Evolutionary conservation across 2,888 invertebrate genomes (phyloP).

Genomic region (Allophyes oxyacanthae): DNA sequence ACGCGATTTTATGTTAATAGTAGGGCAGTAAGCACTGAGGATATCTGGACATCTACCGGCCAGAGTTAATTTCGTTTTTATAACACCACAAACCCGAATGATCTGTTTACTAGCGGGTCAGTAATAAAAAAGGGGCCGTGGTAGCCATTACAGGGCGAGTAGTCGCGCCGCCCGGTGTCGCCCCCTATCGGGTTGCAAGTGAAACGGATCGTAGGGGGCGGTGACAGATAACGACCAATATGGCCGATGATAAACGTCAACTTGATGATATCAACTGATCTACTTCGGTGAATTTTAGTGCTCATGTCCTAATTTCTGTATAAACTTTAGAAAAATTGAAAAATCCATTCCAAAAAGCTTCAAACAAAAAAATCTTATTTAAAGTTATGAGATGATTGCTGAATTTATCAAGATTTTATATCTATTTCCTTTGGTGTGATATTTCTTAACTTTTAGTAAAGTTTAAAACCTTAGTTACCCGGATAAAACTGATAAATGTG

Average conservation of each 20-base stretch:
- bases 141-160: constrained; percentile 85
- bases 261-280: constrained; percentile 70
- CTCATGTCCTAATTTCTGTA: constrained; percentile 21
- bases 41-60: constrained; percentile 84
- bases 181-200: constrained; percentile 89
- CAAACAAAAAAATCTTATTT: constrained; percentile 7
- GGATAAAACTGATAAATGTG: too few species aligned
- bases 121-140: constrained; percentile 88
- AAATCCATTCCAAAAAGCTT: constrained; percentile 6
- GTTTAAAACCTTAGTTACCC: too few species aligned
- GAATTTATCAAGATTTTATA: background rate
- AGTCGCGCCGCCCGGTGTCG: constrained; percentile 80
- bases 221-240: constrained; percentile 87
- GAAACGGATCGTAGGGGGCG: constrained; percentile 87
- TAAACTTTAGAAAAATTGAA: constrained; percentile 8
- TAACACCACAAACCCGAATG: constrained; percentile 89
- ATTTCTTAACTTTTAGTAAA: too few species aligned
- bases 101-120: constrained; percentile 89
- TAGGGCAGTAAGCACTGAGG: constrained; percentile 72
- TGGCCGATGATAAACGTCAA: constrained; percentile 81
- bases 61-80: constrained; percentile 89
- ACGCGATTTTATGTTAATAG: constrained; percentile 81
- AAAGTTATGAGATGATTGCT: constrained; percentile 3
- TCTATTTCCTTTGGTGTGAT: too few species aligned
- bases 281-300: constrained; percentile 37